Evolutionary conservation across 2,888 invertebrate species (phyloP).

Genomic region (Drosophila mimetica): DNA sequence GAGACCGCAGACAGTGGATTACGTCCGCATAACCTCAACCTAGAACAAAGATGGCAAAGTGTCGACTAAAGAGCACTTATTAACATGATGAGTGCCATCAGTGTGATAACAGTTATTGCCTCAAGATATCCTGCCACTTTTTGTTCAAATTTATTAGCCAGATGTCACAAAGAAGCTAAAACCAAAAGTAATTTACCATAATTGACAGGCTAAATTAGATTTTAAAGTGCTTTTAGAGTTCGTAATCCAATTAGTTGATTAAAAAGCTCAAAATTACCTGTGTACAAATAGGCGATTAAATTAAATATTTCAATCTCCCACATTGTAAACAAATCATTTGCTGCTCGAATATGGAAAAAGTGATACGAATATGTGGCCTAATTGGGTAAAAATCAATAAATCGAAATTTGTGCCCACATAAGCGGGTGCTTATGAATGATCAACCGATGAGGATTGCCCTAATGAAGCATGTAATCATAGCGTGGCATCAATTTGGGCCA

Average conservation of each 20-base stretch:
- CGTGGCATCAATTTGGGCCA: slow-evolving; percentile 50
- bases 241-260: slow-evolving; percentile 13
- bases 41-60: slow-evolving; percentile 7
- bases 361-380: slow-evolving; percentile 7
- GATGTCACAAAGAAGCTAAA: not conserved
- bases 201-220: slow-evolving; percentile 1
- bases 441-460: slow-evolving; percentile 18
- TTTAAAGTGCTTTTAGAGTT: not conserved
- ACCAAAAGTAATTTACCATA: not conserved
- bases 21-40: slow-evolving; percentile 19
- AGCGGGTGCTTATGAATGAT: slow-evolving; percentile 22
- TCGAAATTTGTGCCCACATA: slow-evolving; percentile 26
- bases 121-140: not conserved
- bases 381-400: slow-evolving; percentile 36
- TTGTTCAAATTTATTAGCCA: not conserved
- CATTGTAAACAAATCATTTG: slow-evolving; percentile 21
- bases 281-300: not conserved
- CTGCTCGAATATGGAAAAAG: slow-evolving; percentile 3
- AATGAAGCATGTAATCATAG: slow-evolving; percentile 48
- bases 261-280: not conserved
- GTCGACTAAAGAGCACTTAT: slow-evolving; percentile 18
- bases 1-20: slow-evolving; percentile 5
- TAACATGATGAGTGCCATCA: slow-evolving; percentile 20
- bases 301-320: slow-evolving; percentile 3
- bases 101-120: slow-evolving; percentile 8